Evolutionary conservation across 2,113 vertebrate genomes (phyloP), one percentile per base, ranked within the genome.

Genomic region (Poeciliopsis turrubarensis): DNA sequence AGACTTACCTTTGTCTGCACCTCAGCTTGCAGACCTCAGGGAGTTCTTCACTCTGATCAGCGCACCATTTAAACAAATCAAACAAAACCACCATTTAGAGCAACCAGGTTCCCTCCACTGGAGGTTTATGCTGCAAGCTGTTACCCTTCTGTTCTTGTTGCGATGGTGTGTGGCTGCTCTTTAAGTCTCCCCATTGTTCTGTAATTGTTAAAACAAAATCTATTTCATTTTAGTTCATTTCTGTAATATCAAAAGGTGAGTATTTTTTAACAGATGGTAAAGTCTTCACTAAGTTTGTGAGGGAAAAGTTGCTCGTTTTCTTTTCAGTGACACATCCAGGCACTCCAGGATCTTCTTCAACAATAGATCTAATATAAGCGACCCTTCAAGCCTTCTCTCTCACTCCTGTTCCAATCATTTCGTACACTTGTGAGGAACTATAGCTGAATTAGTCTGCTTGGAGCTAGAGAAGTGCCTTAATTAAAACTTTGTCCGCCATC

Each of bases 1-100:
- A 65, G 78, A 70, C 72, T 73, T 25, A 89, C 81, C 31, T 90
- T 91, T 89, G 87, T 90, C 79, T 89, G 83, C 75, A 72, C 90
- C 89, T 88, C 82, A 68, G 94, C 93, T 92, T 86, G 93, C 90
- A 89, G 94, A 92, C 92, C 94, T 94, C 72, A 39, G 91, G 95
- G 94, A 95, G 91, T 93, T 95, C 94, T 93, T 92, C 92, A 93
- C 95, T 96, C 94, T 96, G 95, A 97, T 98, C 96, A 96, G 95
- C 93, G 94, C 94, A 94, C 94, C 92, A 92, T 96, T 97, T 96
- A 95, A 95, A 96, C 88, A 90, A 96, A 95, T 94, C 93, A 96
- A 96, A 96, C 96, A 92, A 92, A 86, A 91, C 80, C 85, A 83
- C 95, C 95, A 96, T 96, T 97, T 96, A 96, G 94, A 95, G 94